Evolutionary conservation across 2,797 vertebrate genomes (phyloP), one percentile per base, ranked within the genome.

Genomic region (Girardinus metallicus): DNA sequence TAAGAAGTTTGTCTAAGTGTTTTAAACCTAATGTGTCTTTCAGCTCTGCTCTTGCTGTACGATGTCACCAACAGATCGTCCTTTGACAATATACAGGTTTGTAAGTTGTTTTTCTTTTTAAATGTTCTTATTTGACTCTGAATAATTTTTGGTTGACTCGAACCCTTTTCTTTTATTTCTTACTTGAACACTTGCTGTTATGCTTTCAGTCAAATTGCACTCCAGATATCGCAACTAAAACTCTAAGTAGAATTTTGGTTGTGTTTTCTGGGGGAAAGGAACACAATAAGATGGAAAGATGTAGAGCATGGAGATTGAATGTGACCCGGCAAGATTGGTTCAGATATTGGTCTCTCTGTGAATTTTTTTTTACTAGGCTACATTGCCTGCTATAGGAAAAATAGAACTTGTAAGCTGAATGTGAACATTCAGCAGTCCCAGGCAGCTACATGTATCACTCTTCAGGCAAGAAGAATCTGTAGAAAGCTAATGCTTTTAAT

Each of bases 51-150:
- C 82, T 93, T 99, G 85, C 95, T 99, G 62, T 99, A 98, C 2
- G 98, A 98, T 1, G 96, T 99, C 91, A 98, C 97, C 91, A 98
- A 97, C 95, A 98, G 96, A 92, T 94, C 97, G 0, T 99, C 98
- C 1, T 99, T 99, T 0, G 97, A 98, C 96, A 99, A 97, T 95
- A 97, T 98, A 83, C 96, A 97, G 96, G 95, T 96, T 90, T 36
- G 94, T 83, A 31, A 44, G 44, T 8, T 36, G 74, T 51, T 55
- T 3, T 64, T n/a, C 1, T 1, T 39, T 36, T 75, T 71, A 23
- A 11, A 53, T 5, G 39, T n/a, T 75, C 7, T 46, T 26, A 60
- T n/a, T 75, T 55, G 29, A 62, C 43, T 29, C 26, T 26, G 7
- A 74, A n/a, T 70, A 1, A 7, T 21, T 71, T 71, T 70, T 26